A percentile compares a stretch with the other conserved stretches of the same genome.
Evolutionary conservation across 2,113 vertebrate genomes (phyloP).

Genomic region (Pristiophorus japonicus): DNA sequence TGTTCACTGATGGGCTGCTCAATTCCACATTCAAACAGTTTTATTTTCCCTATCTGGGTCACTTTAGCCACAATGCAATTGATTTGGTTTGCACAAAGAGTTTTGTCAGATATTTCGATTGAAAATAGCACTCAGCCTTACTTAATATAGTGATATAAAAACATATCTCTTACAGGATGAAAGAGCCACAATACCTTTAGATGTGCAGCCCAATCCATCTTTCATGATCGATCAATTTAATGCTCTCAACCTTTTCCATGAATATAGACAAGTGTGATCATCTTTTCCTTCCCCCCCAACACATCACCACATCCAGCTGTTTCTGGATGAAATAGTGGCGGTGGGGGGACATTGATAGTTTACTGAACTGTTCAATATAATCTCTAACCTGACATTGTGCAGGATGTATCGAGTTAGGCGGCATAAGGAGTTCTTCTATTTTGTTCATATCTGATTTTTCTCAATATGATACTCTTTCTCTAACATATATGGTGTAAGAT

Average conservation of each 20-base stretch:
- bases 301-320: not conserved
- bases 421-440: not conserved
- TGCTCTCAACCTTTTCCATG: conserved; percentile 13
- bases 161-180: conserved; percentile 20
- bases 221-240: conserved; percentile 25
- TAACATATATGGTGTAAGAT: not conserved
- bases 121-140: not conserved
- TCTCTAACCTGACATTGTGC: not conserved
- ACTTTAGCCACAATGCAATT: not conserved
- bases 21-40: not conserved
- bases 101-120: conserved; percentile 7
- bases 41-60: conserved; percentile 5
- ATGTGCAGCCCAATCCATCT: not conserved
- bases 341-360: not conserved
- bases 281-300: not conserved
- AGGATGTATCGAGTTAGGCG: not conserved
- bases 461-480: not conserved
- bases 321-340: not conserved
- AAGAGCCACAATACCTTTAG: not conserved
- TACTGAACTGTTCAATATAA: not conserved
- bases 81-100: conserved; percentile 24
- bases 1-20: conserved; percentile 15
- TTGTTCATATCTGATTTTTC: not conserved
- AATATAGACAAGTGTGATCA: not conserved
- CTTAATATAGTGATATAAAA: conserved; percentile 2